These are phyloP conservation scores for Synanthedon myopaeformis DNA, from an alignment of 2,888 invertebrate genomes.

Conservation along the genomic window DNA sequence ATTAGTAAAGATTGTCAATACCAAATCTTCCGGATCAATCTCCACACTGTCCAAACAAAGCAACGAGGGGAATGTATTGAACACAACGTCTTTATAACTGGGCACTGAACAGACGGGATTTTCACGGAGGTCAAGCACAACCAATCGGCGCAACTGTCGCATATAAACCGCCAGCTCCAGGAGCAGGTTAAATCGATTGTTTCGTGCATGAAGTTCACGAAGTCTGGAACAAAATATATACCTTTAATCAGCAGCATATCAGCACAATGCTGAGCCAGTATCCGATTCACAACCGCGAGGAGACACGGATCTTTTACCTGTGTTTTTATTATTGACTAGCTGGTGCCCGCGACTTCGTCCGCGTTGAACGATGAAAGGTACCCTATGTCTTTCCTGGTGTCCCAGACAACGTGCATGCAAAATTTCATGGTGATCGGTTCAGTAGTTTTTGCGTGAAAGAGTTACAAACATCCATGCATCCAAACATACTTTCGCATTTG, in stretches of 20 bases:
- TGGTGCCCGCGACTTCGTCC: too few species aligned
- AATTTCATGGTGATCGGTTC: too few species aligned
- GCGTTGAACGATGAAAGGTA: too few species aligned
- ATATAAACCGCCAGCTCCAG: conserved; percentile 54
- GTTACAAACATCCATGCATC: too few species aligned
- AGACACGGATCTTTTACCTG: too few species aligned
- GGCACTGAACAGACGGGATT: conserved; percentile 45
- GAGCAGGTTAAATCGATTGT: conserved; percentile 40
- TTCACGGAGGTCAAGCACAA: conserved; percentile 43
- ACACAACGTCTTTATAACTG: conserved; percentile 43
- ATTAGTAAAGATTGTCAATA: background rate
- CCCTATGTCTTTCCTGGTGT: too few species aligned
- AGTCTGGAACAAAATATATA: conserved; percentile 22
- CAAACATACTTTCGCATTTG: too few species aligned
- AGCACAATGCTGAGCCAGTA: too few species aligned
- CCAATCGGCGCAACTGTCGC: conserved; percentile 39
- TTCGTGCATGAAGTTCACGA: conserved; percentile 42
- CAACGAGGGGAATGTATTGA: conserved; percentile 43
- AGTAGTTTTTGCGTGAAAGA: too few species aligned
- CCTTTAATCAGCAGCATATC: background rate
- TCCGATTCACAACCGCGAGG: too few species aligned
- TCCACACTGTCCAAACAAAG: conserved; percentile 37
- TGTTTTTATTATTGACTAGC: too few species aligned
- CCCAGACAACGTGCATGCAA: too few species aligned
- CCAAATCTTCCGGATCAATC: conserved; percentile 28